Base-by-base conservation (phyloP, 2,888 invertebrate species). In the Lasioglossum zephyrum region DNA sequence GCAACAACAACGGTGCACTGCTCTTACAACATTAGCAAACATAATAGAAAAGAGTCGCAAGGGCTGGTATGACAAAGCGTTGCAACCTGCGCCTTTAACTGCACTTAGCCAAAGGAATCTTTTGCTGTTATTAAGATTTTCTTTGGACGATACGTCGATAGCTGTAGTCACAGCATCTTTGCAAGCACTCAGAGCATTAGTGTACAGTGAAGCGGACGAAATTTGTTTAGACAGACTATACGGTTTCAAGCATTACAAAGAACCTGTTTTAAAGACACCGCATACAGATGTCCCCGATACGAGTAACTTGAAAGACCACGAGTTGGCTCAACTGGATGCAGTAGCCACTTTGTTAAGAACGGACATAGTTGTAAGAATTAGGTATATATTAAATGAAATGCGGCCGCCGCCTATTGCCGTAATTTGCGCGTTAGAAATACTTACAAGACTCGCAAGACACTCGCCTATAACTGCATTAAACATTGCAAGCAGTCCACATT, bases 281-380 rank as follows among this genome's bases (percentile, higher is more conserved):
- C 92, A 95, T 6, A 95, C 90, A 1, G 95, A 95, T 76, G 94
- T 95, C 0, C 95, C 95, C 16, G 96, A 96, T 88, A 96, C 96
- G 79, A 96, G 95, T 79, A 97, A 97, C 83, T 96, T 98, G 88
- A 98, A 98, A 93, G 99, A 99, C 95, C 97, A 97, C 93, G 98
- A 99, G 94, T 95, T 99, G 79, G 97, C 98, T 13, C 98, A 98
- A 95, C 96, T 97, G 49, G 98, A 99, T 96, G 95, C 99, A 6
- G 96, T 98, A 63, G 96, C 97, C 90, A 97, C 97, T 86, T 95
- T 97, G 44, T 92, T 97, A 31, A 96, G 98, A 90, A 97, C 98
- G 18, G 97, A 98, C 93, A 96, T 99, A 87, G 95, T 98, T 41
- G 96, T 97, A 86, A 96, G 99, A 87, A 96, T 98, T 76, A 96